phyloP scores from a whole-genome alignment of 2,797 vertebrate genomes.

The Molothrus aeneus region DNA sequence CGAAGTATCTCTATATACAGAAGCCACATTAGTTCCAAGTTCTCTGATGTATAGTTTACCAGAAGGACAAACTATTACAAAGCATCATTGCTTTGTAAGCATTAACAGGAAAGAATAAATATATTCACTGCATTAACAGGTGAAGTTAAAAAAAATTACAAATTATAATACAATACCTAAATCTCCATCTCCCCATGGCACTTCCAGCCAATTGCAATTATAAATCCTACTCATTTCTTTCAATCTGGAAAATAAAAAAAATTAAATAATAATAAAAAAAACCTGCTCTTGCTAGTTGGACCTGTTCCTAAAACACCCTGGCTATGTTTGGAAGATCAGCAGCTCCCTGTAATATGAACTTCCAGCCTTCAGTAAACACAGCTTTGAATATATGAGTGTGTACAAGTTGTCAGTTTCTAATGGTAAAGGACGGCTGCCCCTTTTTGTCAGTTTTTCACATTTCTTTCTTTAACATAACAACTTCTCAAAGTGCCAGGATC shows the following conservation, averaged over 20 bases:
- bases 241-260: constrained; percentile 56
- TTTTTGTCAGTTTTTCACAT: neutral
- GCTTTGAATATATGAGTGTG: neutral
- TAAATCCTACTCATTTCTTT: constrained; percentile 84
- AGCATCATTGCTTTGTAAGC: constrained; percentile 43
- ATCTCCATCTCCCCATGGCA: constrained; percentile 92
- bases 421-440: neutral
- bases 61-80: neutral
- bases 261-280: neutral
- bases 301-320: neutral
- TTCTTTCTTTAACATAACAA: neutral
- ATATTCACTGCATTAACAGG: neutral
- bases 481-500: neutral
- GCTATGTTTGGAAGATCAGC: constrained; percentile 54
- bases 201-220: constrained; percentile 85
- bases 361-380: constrained; percentile 29
- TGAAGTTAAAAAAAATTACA: neutral
- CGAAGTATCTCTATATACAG: constrained; percentile 65
- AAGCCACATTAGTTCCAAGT: constrained; percentile 49
- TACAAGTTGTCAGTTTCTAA: neutral
- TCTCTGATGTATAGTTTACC: constrained; percentile 47
- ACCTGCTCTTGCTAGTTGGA: constrained; percentile 26
- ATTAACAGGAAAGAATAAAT: neutral
- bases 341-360: constrained; percentile 49
- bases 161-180: constrained; percentile 82